A percentile compares a stretch with the other conserved stretches of the same genome.
Conservation (phyloP, 2,113 vertebrate species). For the Theristicus caerulescens region DNA sequence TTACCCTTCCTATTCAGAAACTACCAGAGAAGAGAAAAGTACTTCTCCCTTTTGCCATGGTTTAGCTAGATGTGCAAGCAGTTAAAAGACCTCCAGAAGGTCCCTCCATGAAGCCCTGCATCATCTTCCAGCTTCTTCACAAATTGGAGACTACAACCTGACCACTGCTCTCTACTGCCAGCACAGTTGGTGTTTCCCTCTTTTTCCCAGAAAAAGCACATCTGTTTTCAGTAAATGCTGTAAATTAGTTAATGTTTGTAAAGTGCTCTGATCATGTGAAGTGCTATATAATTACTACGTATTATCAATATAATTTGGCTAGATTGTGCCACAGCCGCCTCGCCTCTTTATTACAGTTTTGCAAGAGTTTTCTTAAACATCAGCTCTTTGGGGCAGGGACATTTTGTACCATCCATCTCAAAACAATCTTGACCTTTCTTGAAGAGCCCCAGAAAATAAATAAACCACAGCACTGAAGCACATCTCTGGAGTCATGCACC, state of each 20-base stretch:
- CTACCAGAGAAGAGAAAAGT: background rate
- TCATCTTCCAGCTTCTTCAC: background rate
- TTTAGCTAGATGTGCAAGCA: background rate
- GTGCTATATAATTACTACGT: constrained; percentile 53
- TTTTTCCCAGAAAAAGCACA: background rate
- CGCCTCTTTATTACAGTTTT: background rate
- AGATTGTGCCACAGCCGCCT: constrained; percentile 33
- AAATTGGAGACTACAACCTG: background rate
- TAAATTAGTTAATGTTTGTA: constrained; percentile 71
- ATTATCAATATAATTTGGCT: constrained; percentile 65
- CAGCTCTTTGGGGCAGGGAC: background rate
- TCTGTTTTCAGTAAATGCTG: constrained; percentile 63
- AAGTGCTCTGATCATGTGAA: constrained; percentile 65
- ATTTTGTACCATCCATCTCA: background rate
- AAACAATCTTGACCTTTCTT: background rate
- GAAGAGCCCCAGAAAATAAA: background rate
- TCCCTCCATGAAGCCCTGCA: background rate
- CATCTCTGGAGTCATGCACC: background rate
- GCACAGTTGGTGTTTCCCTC: background rate
- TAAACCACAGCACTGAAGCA: background rate
- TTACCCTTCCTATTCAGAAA: background rate
- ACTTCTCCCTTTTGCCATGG: background rate
- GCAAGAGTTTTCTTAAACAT: background rate
- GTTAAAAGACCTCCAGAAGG: background rate
- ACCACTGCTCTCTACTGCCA: background rate